phyloP scores from a whole-genome alignment of 2,113 vertebrate genomes.

The Sinocyclocheilus maitianheensis region DNA sequence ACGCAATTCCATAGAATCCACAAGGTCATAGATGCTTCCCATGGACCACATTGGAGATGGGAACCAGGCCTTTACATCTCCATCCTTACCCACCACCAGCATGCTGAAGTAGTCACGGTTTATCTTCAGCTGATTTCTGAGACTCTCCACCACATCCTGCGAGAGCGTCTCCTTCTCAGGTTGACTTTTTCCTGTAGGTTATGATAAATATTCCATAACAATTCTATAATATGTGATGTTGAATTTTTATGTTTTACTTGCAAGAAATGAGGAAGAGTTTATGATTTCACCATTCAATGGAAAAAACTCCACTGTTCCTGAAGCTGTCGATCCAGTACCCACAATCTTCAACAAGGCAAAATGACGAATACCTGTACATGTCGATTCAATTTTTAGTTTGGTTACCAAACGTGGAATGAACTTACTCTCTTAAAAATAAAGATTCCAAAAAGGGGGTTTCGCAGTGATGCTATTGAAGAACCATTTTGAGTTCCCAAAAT shows the following conservation, averaged over 20 bases:
- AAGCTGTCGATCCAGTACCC: constrained; percentile 67
- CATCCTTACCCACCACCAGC: constrained; percentile 77
- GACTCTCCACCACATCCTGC: constrained; percentile 64
- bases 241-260: background rate
- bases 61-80: constrained; percentile 77
- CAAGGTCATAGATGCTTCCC: constrained; percentile 77
- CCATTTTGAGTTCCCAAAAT: no score
- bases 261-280: background rate
- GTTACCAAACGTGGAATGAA: background rate
- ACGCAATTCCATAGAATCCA: constrained; percentile 77
- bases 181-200: constrained; percentile 71
- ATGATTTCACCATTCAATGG: constrained; percentile 74
- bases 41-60: constrained; percentile 77
- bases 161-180: constrained; percentile 70
- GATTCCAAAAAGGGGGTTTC: no score
- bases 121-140: constrained; percentile 77
- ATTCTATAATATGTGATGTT: background rate
- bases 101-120: constrained; percentile 78
- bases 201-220: background rate
- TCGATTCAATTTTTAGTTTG: background rate
- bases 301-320: constrained; percentile 74
- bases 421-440: no score
- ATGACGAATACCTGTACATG: constrained; percentile 75
- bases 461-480: no score
- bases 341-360: constrained; percentile 76